phyloP scores from a whole-genome alignment of 2,113 vertebrate species.

The Ctenodactylus gundi region DNA sequence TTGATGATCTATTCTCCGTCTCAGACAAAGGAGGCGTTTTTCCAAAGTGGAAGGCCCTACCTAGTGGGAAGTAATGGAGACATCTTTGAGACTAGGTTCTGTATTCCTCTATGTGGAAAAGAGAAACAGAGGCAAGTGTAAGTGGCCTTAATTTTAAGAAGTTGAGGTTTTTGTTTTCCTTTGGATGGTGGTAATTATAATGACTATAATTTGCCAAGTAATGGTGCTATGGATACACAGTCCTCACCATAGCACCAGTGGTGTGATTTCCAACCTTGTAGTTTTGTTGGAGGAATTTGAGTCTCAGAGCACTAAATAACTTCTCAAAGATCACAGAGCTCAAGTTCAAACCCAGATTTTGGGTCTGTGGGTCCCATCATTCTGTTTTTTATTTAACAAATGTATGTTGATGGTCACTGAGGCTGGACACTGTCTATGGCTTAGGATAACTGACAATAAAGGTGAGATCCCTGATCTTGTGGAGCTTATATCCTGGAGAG shows the following conservation, averaged over 20 bases:
- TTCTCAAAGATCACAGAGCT: background rate
- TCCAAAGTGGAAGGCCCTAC: background rate
- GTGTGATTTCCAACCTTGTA: background rate
- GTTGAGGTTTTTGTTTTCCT: background rate
- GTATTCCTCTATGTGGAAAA: background rate
- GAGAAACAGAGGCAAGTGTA: background rate
- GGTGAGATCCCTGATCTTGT: background rate
- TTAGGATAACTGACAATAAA: background rate
- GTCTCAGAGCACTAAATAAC: background rate
- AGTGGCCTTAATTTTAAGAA: background rate
- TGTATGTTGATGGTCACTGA: background rate
- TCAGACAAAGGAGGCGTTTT: slow-evolving; percentile 37
- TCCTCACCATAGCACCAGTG: background rate
- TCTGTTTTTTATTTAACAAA: background rate
- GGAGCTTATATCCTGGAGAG: background rate
- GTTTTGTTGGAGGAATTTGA: slow-evolving; percentile 24
- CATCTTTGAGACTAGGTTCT: background rate
- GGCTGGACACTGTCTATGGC: background rate
- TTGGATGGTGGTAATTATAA: background rate
- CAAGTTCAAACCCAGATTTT: background rate
- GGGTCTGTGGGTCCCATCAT: background rate
- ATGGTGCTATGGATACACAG: background rate
- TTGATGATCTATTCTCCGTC: background rate
- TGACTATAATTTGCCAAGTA: background rate
- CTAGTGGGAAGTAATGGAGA: background rate